Percentiles rank a stretch among this genome's conserved stretches.
phyloP scores from a whole-genome alignment of 2,113 vertebrate species.

The Gavia stellata region DNA sequence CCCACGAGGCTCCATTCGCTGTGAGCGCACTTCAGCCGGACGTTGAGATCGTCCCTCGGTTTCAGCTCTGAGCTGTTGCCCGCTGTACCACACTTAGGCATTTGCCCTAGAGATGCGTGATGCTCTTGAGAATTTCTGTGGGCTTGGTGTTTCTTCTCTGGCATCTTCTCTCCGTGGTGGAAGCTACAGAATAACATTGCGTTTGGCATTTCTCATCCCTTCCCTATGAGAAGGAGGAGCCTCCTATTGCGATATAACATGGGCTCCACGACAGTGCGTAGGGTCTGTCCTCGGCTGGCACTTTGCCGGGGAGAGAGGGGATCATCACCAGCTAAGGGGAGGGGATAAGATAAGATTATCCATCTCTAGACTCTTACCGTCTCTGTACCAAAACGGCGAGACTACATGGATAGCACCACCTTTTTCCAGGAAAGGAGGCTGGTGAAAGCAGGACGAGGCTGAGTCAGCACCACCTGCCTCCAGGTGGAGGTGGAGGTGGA shows the following conservation, averaged over 20 bases:
- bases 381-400: accelerated
- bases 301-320: background rate
- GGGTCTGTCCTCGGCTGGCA: background rate
- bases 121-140: background rate
- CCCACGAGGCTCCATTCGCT: accelerated
- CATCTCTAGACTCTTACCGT: accelerated
- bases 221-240: background rate
- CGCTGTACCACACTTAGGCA: background rate
- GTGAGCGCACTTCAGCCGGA: background rate
- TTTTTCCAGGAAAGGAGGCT: background rate
- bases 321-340: background rate
- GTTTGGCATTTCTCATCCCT: background rate
- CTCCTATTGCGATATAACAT: accelerated
- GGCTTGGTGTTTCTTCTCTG: background rate
- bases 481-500: background rate
- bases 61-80: background rate
- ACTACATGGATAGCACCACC: background rate
- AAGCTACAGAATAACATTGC: background rate
- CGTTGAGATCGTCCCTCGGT: background rate
- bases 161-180: background rate
- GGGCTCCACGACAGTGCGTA: accelerated
- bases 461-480: background rate
- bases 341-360: background rate
- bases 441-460: background rate
- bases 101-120: background rate